Base-by-base conservation (phyloP, 2,888 invertebrate genomes). In the Drosophila prostipennis region DNA sequence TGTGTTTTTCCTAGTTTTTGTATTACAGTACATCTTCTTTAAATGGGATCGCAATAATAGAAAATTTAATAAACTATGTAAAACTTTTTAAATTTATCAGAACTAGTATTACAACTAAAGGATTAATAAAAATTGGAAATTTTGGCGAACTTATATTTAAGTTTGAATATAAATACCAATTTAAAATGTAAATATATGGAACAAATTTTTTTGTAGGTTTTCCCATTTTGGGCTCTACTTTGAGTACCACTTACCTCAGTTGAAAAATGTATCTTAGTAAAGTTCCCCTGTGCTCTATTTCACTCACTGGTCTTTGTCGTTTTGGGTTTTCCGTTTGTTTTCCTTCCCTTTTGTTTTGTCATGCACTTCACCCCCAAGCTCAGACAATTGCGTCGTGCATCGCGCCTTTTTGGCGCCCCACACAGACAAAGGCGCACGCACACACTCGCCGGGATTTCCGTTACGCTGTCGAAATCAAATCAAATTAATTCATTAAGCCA, bases 401-500 rank as follows among this genome's bases (percentile, higher is more conserved):
- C 67, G 70, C 80, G 75, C 61, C 80, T 67, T 63, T 68, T 74
- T 74, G 87, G 84, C 84, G 78, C 80, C 83, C 72, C 58, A 69
- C 76, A 77, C 78, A 68, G 73, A 60, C 56, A 65, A 43, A 55
- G 55, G 65, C 46, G 13, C 23, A 40, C 46, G 19, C 42, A 52
- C 53, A 58, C 13, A 46, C 39, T 29, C n/a, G 43, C 32, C 46
- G 7, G 8, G 53, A 60, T 67, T 77, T 78, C 58, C 73, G 70
- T 74, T 74, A 65, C 60, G 61, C 52, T 80, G 73, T 75, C 55
- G 61, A 74, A 80, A 84, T 80, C 57, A 85, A 80, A 84, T 86
- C 80, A 80, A 82, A 88, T 86, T 82, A 87, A 84, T 87, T 84
- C 78, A 87, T 82, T 80, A 82, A 73, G 69, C 68, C 72, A 79